A percentile compares a stretch with the other conserved stretches of the same genome.
These are phyloP conservation scores for Cremastinae sp. DNA, from an alignment of 2,888 invertebrate species.

Conservation along the genomic window DNA sequence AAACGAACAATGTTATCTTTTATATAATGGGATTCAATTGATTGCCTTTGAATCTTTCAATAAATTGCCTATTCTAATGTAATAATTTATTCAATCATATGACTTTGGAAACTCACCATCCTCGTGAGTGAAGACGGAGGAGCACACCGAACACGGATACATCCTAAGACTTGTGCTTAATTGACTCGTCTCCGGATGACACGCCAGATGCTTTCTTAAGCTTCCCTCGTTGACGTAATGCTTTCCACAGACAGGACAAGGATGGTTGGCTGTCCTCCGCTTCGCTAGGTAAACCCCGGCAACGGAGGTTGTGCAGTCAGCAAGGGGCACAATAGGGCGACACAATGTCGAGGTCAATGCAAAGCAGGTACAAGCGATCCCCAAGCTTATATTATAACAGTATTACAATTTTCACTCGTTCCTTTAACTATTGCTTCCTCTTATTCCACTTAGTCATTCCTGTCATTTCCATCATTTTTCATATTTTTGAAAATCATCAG, in stretches of 20 bases:
- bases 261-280: slow-evolving; percentile 96
- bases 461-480: background rate
- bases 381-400: slow-evolving; percentile 69
- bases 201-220: slow-evolving; percentile 94
- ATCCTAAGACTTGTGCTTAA: slow-evolving; percentile 93
- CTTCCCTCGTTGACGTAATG: slow-evolving; percentile 97
- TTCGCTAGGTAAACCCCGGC: slow-evolving; percentile 90
- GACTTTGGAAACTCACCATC: slow-evolving; percentile 85
- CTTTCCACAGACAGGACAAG: slow-evolving; percentile 96
- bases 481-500: slow-evolving; percentile 4
- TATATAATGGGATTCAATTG: no score
- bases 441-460: background rate
- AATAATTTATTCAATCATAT: background rate
- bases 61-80: no score
- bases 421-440: slow-evolving; percentile 11
- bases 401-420: slow-evolving; percentile 32
- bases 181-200: slow-evolving; percentile 95
- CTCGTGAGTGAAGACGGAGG: slow-evolving; percentile 97
- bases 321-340: slow-evolving; percentile 80
- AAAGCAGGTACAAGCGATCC: slow-evolving; percentile 79
- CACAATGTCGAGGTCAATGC: slow-evolving; percentile 81
- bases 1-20: slow-evolving; percentile 27
- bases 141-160: slow-evolving; percentile 98
- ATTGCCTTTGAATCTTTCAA: no score
- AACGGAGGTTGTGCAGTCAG: slow-evolving; percentile 81